Base-by-base conservation (phyloP, 2,797 vertebrate species). In the Rhinoraja longicauda region DNA sequence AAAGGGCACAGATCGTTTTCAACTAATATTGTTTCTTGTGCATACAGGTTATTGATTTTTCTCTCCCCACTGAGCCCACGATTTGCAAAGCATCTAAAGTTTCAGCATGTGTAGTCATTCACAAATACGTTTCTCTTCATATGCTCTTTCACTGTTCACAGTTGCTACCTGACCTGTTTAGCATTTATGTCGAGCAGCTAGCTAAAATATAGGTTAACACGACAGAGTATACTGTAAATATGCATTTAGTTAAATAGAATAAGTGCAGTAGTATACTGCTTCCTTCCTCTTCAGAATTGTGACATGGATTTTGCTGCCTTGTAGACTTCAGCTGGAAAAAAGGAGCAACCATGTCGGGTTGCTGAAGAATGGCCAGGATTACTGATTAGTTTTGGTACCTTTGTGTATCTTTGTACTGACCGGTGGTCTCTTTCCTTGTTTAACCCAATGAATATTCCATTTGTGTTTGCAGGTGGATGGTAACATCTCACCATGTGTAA, bases 401-500 rank as follows among this genome's bases (percentile, higher is more conserved):
- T 15, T 36, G n/a, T n/a, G n/a, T 6, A 53, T 0, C 15, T 17
- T 75, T 19, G 6, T 45, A 26, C 24, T 75, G 45, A 26, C n/a
- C 53, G 8, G n/a, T 32, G 10, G 10, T 13, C 10, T 29, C 0
- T 39, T 24, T 92, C 7, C 21, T 17, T 75, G 24, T 73, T 75
- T 88, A 26, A 90, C 88, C 21, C 88, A 12, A 4, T 26, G 67
- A 26, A 36, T 15, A 53, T 93, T 82, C 57, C 24, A 93, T 73
- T 82, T 76, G 57, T 93, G 24, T 82, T 93, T 72, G 24, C 70
- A 99, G 98, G 98, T 99, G 90, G 97, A 98, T 0, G 98, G 98
- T 17, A 97, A 98, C 94, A 98, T 99, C 93, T 98, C 98, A 0
- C 97, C 97, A 0, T 95, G 96, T 93, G 98, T 99, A 93, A 99